These are phyloP conservation scores for Sturmia bella DNA, from an alignment of 2,888 invertebrate species.

Conservation along the genomic window DNA sequence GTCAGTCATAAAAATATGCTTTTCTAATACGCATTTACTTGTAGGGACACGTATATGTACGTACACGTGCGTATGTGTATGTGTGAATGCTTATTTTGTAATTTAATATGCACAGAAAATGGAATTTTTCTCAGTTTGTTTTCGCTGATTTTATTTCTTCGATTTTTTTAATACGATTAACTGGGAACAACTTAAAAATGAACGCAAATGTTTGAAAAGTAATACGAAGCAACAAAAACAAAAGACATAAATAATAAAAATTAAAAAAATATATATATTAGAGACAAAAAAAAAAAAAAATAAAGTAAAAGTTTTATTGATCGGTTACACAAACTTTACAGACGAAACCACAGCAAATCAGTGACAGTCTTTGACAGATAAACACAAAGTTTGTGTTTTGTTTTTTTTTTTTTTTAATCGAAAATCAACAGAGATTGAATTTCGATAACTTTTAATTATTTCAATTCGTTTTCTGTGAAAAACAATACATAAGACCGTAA, in stretches of 20 bases:
- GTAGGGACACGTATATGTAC: too few species aligned
- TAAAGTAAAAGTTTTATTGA: constrained; percentile 60
- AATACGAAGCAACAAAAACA: constrained; percentile 7
- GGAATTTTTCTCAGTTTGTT: constrained; percentile 1
- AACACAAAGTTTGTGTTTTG: background rate
- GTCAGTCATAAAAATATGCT: too few species aligned
- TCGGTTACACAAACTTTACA: constrained; percentile 28
- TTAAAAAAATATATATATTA: background rate
- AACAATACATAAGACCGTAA: too few species aligned
- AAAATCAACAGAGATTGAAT: constrained; percentile 10
- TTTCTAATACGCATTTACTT: too few species aligned
- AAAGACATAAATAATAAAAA: background rate
- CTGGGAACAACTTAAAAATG: constrained; percentile 33
- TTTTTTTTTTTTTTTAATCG: background rate
- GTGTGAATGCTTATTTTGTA: constrained; percentile 5
- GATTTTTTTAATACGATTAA: constrained; percentile 46
- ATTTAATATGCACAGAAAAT: constrained; percentile 38
- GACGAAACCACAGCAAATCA: constrained; percentile 54
- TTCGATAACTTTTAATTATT: background rate
- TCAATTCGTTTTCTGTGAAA: too few species aligned
- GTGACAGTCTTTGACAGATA: constrained; percentile 36
- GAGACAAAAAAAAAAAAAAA: background rate
- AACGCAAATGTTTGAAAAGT: constrained; percentile 24
- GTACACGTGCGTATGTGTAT: too few species aligned
- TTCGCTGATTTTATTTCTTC: background rate